Base-by-base conservation (phyloP, 64 coral and sea anemone species). In the Dendrophyllia cribrosa region DNA sequence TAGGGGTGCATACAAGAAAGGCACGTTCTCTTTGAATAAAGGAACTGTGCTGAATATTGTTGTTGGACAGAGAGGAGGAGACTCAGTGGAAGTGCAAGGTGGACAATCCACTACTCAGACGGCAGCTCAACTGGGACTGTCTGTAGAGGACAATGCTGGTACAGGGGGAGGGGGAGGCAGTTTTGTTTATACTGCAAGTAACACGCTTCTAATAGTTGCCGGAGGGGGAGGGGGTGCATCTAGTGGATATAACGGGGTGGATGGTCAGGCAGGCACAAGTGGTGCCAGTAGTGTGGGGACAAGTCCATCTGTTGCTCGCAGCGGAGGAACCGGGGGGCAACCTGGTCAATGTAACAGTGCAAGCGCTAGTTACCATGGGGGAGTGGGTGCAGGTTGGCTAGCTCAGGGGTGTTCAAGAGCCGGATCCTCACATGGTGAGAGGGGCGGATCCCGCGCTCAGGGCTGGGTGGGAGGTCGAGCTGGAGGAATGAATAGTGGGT, bases 401-500 rank as follows among this genome's bases (percentile, higher is more conserved):
- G 87, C 0, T 0, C 58, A 62, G 76, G 64, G 88, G 6, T 91
- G 89, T 82, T 43, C 67, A 12, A 82, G 89, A 47, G 9, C 46
- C 11, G 60, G 73, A 17, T 20, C 43, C 2, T 0, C 23, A 6
- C 74, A 90, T 56, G 88, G 88, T 46, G 87, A 89, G 56, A 62
- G 49, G 65, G 87, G 87, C 7, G 87, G 87, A 15, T 89, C 87
- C 3, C 23, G 52, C 34, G 87, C 17, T 25, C 51, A 89, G 59
- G 72, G 87, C 9, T 89, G 87, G 87, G 73, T 91, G 9, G 88
- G 88, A 23, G 88, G 88, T 25, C 74, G 61, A 3, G 88, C 88
- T 73, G 88, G 88, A 10, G 43, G 13, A 48, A 90, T 90, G 75
- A 90, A 90, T 65, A 90, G 88, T 34, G 88, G 88, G 3, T 69